Evolutionary conservation across 1,140 invertebrate species (phyloP).

Genomic region (Nomia melanderi): DNA sequence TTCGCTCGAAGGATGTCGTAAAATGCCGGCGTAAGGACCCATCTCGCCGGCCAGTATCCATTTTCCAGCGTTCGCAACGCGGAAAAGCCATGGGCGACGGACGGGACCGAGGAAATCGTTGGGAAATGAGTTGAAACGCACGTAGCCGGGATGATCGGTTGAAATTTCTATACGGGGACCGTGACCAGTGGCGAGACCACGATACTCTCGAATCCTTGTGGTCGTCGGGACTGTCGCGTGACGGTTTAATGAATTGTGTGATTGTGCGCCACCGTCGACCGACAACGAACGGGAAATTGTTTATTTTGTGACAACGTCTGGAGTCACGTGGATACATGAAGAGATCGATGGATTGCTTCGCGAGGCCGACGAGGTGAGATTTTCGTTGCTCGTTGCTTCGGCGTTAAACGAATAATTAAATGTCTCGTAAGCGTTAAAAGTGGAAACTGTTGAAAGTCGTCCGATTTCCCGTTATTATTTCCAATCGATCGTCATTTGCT

Average conservation of each 20-base stretch:
- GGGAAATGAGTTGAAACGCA: background rate
- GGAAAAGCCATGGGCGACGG: too few relatives aligned
- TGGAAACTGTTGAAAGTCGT: too few relatives aligned
- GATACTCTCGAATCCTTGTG: background rate
- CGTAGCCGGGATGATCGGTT: background rate
- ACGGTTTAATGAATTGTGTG: slow-evolving; percentile 43
- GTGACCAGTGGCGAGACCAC: background rate
- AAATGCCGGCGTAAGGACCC: slow-evolving; percentile 61
- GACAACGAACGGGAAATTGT: slow-evolving; percentile 41
- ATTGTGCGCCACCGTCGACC: slow-evolving; percentile 40
- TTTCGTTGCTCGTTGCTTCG: background rate
- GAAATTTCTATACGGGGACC: background rate
- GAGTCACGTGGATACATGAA: slow-evolving; percentile 66
- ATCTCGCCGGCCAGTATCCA: slow-evolving; percentile 44
- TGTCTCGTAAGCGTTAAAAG: too few relatives aligned
- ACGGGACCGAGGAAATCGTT: background rate
- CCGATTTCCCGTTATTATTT: background rate
- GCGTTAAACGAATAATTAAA: too few relatives aligned
- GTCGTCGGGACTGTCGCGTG: background rate
- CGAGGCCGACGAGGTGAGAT: slow-evolving; percentile 19
- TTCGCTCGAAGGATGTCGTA: slow-evolving; percentile 59
- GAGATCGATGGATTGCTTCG: slow-evolving; percentile 8
- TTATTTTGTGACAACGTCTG: slow-evolving; percentile 45
- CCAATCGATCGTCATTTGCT: background rate
- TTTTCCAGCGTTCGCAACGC: slow-evolving; percentile 34